A percentile compares a stretch with the other conserved stretches of the same genome.
Conservation (phyloP, 1,140 invertebrate species). For the Planococcus citri region DNA sequence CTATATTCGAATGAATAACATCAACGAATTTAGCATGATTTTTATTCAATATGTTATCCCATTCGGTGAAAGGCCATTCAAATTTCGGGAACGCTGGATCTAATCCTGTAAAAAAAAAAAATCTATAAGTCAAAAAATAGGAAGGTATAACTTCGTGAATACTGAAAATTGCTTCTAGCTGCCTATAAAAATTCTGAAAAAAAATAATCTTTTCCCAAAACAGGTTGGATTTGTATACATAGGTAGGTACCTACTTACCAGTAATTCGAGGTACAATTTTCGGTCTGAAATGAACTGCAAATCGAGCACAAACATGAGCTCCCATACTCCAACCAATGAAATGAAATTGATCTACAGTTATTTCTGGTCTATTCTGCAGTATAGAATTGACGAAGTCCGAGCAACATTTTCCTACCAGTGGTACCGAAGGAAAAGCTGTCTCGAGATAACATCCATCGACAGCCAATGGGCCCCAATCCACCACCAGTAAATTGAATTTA, state of each 20-base stretch:
- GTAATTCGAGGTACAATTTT: slow-evolving; percentile 43
- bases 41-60: slow-evolving; percentile 39
- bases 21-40: slow-evolving; percentile 48
- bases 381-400: slow-evolving; percentile 31
- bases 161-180: not conserved
- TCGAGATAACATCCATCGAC: too few species aligned
- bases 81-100: slow-evolving; percentile 49
- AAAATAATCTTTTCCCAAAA: too few species aligned
- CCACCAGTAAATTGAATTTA: too few species aligned
- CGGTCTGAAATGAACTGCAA: slow-evolving; percentile 38
- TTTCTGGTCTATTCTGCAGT: slow-evolving; percentile 33
- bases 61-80: slow-evolving; percentile 27
- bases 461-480: too few species aligned
- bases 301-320: slow-evolving; percentile 53
- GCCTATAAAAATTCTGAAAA: not conserved
- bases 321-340: slow-evolving; percentile 63
- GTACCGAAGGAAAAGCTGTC: too few species aligned
- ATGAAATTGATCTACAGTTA: slow-evolving; percentile 39
- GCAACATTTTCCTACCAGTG: slow-evolving; percentile 40
- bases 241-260: too few species aligned
- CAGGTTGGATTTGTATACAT: too few species aligned
- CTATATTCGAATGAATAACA: slow-evolving; percentile 50
- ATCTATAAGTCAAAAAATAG: not conserved
- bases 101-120: slow-evolving; percentile 35
- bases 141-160: too few species aligned